Base-by-base conservation (phyloP, 2,888 invertebrate species). In the Polydrusus tereticollis region DNA sequence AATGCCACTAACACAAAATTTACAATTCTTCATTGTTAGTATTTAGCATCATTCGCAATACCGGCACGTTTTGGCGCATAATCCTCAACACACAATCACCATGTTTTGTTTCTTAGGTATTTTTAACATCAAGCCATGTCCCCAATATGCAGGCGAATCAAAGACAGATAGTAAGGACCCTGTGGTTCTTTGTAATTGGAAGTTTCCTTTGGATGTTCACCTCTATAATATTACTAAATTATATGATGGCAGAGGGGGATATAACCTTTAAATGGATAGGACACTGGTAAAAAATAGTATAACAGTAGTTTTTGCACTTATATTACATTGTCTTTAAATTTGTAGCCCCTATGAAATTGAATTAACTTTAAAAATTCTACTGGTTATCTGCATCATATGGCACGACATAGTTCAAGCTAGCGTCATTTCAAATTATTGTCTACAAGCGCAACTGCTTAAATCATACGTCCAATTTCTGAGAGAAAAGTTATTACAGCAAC, bases 401-500 rank as follows among this genome's bases (percentile, higher is more conserved):
- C 94, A 94, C 81, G 94, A 95, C 82, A 90, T 93, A 85, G 91
- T 94, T 65, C 94, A 94, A 85, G 92, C 93, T n/a, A 92, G 94
- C 2, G 90, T 94, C 63, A 90, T 94, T 75, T 92, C 93, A 29
- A 94, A 93, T 83, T 95, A 94, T 83, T 94, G 94, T 79, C 87
- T 95, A 20, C 94, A 95, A 86, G 93, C 93, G 57, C 93, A 94
- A 83, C 86, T 95, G 66, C 83, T 95, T 75, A 90, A 91, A 73
- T 91, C 92, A 0, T 94, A 94, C 81, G 87, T 94, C 58, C 88
- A 90, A 79, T 92, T 93, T 80, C 85, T 94, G 23, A 90, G 90
- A 77, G 91, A 91, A 62, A 91, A 93, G 77, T 84, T 94, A 47
- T 85, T 93, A 4, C 92, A 94, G 81, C 89, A 92, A 78, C 90